These are phyloP conservation scores for Coilia nasus DNA, from an alignment of 2,797 vertebrate species.

Conservation along the genomic window DNA sequence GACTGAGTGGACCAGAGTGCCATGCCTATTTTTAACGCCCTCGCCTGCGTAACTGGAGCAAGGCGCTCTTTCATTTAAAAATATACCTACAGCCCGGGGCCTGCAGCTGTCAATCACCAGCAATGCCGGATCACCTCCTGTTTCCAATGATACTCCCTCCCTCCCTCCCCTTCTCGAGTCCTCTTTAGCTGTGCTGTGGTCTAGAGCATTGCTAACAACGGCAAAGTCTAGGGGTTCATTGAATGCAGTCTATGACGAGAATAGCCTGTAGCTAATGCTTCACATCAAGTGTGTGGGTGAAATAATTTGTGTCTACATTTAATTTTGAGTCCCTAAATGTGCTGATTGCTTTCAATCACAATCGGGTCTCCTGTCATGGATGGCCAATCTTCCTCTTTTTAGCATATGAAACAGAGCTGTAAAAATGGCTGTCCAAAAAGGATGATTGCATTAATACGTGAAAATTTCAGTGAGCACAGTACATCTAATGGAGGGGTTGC, in stretches of 20 bases:
- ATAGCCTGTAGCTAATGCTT: no score
- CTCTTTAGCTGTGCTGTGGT: no score
- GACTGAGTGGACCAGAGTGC: constrained; percentile 57
- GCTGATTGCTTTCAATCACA: neutral
- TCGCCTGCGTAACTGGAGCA: constrained; percentile 65
- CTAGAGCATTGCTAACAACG: neutral
- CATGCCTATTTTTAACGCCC: constrained; percentile 70
- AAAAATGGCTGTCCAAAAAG: neutral
- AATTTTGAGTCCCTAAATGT: neutral
- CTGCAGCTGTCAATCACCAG: neutral
- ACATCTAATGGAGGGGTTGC: neutral
- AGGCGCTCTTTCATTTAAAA: constrained; percentile 57
- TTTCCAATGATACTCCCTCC: neutral
- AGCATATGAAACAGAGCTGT: neutral
- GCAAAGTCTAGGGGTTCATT: neutral
- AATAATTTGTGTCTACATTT: no score
- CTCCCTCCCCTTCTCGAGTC: neutral
- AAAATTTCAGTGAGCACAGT: neutral
- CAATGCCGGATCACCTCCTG: constrained; percentile 8
- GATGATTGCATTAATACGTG: neutral
- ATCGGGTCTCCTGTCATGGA: neutral
- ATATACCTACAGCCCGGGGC: constrained; percentile 13
- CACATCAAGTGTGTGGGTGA: no score
- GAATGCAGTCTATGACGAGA: neutral
- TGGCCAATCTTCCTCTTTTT: neutral